Conservation (phyloP, 2,113 vertebrate species). For the Strigops habroptila region DNA sequence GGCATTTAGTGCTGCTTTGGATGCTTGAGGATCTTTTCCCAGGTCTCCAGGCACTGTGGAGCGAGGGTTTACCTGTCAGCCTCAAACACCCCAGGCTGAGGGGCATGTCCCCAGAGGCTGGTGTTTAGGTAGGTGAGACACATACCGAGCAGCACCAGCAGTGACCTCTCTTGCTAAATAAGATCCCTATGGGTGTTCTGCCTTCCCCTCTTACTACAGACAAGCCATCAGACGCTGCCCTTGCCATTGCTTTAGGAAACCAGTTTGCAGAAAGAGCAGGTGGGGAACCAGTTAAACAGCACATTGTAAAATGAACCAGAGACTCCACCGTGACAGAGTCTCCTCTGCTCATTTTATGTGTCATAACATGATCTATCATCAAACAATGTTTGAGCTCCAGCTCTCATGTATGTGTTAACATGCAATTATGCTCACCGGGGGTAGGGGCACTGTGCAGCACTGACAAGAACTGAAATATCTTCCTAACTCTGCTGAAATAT, state of each 20-base stretch:
- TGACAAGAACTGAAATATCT: background rate
- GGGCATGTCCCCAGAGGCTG: background rate
- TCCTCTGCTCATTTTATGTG: background rate
- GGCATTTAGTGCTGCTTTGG: background rate
- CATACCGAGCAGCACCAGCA: background rate
- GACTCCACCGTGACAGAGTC: background rate
- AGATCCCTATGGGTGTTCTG: background rate
- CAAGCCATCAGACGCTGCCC: background rate
- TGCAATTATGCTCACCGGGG: background rate
- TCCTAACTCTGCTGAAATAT: background rate
- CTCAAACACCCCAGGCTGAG: no score
- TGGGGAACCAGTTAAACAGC: background rate
- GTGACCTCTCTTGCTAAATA: background rate
- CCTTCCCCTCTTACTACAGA: background rate
- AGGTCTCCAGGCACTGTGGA: background rate
- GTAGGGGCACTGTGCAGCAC: background rate
- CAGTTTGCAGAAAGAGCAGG: background rate
- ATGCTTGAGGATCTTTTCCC: background rate
- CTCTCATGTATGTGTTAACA: background rate
- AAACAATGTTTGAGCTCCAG: background rate
- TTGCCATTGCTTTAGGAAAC: background rate
- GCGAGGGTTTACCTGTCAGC: accelerated
- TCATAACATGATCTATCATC: background rate
- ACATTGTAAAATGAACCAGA: background rate
- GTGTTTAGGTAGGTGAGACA: background rate